Conservation (phyloP, 2,797 vertebrate species). For the Cottoperca gobio region DNA sequence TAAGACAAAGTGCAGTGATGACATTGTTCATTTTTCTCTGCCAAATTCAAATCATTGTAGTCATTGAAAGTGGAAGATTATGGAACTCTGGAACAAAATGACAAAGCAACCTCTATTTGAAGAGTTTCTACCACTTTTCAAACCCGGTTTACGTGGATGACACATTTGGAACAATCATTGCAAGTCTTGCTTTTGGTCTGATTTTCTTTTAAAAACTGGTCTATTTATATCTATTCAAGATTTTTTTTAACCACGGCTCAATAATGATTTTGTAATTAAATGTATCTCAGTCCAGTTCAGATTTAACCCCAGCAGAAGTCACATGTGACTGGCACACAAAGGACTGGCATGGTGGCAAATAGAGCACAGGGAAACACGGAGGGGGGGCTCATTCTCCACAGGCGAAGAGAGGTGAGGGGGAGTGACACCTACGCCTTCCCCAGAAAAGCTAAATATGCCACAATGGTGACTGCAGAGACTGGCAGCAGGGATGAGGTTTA, state of each 20-base stretch:
- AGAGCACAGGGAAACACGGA: slow-evolving; percentile 16
- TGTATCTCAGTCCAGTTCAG: not conserved
- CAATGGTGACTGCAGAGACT: slow-evolving; percentile 1
- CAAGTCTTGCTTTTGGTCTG: not conserved
- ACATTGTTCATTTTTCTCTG: not conserved
- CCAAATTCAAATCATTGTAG: not conserved
- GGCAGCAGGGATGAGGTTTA: slow-evolving; percentile 18
- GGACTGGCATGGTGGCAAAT: slow-evolving; percentile 34
- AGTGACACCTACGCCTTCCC: not conserved
- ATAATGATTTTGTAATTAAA: not conserved
- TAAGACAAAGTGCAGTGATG: slow-evolving; percentile 3
- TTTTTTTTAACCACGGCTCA: not conserved
- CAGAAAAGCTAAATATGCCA: slow-evolving; percentile 35
- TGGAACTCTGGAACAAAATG: not conserved
- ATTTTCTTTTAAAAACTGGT: not conserved
- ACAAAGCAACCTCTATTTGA: not conserved
- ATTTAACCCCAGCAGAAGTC: slow-evolving; percentile 25
- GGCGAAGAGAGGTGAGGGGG: not conserved
- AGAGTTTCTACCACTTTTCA: not conserved
- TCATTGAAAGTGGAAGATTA: not conserved
- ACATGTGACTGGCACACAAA: slow-evolving; percentile 57
- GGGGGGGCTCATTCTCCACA: slow-evolving; percentile 1
- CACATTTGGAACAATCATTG: too few species aligned
- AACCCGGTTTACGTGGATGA: too few species aligned
- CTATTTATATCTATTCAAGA: not conserved